Evolutionary conservation across 2,113 vertebrate genomes (phyloP).

Genomic region (Psammodynastes pulverulentus): DNA sequence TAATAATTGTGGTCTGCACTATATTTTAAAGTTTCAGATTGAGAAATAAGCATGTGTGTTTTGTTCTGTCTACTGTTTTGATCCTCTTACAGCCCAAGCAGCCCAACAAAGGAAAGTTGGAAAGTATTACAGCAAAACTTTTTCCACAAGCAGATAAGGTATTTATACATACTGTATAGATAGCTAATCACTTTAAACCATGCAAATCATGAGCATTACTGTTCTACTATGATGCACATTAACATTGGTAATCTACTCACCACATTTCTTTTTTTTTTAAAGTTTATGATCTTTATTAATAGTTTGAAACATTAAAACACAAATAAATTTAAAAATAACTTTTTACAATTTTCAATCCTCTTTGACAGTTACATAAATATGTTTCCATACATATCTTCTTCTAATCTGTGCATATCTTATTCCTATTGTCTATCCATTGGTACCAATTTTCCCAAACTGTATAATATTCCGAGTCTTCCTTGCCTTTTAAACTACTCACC

Average conservation of each 20-base stretch:
- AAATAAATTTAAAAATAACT: too few relatives aligned
- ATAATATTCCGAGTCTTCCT: too few relatives aligned
- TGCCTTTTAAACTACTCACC: neutral
- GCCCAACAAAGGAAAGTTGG: conserved; percentile 47
- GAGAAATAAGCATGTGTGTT: conserved; percentile 6
- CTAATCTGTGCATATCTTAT: too few relatives aligned
- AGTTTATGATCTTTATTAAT: too few relatives aligned
- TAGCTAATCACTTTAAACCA: neutral
- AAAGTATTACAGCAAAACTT: conserved; percentile 50
- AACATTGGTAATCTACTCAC: neutral
- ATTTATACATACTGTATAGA: conserved; percentile 21
- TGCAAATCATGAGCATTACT: neutral
- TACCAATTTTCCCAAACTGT: too few relatives aligned
- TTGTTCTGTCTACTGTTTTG: neutral
- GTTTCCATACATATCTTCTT: too few relatives aligned
- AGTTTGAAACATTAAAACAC: too few relatives aligned
- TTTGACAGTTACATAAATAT: too few relatives aligned
- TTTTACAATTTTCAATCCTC: too few relatives aligned
- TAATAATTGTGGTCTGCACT: neutral
- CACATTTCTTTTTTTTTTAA: too few relatives aligned
- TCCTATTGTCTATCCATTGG: too few relatives aligned
- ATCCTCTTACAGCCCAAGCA: conserved; percentile 42
- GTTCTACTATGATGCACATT: neutral
- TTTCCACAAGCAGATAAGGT: conserved; percentile 63
- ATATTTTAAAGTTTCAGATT: neutral